phyloP scores from a whole-genome alignment of 2,888 invertebrate genomes.

The Luperina testacea region DNA sequence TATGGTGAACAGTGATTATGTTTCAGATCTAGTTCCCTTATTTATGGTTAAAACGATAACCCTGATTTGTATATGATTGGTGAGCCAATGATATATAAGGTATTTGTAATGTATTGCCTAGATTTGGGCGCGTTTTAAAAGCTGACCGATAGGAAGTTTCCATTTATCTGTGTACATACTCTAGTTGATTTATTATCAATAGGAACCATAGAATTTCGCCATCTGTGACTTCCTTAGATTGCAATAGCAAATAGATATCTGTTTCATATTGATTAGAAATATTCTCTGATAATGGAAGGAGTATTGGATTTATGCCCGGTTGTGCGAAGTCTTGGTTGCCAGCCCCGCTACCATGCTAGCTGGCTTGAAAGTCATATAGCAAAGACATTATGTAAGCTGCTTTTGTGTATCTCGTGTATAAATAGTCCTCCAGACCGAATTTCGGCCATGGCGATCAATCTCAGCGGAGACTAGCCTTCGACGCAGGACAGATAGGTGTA shows the following conservation, averaged over 20 bases:
- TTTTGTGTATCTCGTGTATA: too few relatives aligned
- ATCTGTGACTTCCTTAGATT: slow-evolving; percentile 24
- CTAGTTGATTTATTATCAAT: slow-evolving; percentile 31
- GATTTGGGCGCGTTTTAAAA: slow-evolving; percentile 63
- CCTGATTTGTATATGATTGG: slow-evolving; percentile 80
- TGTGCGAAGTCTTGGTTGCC: too few relatives aligned
- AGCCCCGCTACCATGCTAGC: background rate
- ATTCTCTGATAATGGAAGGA: background rate
- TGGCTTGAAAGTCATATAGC: background rate
- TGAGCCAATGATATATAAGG: slow-evolving; percentile 66
- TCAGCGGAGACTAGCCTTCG: too few relatives aligned
- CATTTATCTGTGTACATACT: slow-evolving; percentile 25
- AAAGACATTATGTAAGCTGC: background rate
- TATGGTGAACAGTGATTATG: slow-evolving; percentile 73
- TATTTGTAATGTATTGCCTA: slow-evolving; percentile 65
- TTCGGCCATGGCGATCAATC: background rate
- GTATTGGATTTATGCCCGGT: background rate
- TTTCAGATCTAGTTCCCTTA: slow-evolving; percentile 74
- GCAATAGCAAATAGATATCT: background rate
- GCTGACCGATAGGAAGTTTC: slow-evolving; percentile 31
- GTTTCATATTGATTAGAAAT: background rate
- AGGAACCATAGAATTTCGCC: background rate
- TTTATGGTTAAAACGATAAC: slow-evolving; percentile 76
- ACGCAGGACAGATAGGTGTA: too few relatives aligned
- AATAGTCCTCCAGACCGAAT: background rate